phyloP scores from a whole-genome alignment of 92 coral and sea anemone genomes.

The Pocillopora meandrina region DNA sequence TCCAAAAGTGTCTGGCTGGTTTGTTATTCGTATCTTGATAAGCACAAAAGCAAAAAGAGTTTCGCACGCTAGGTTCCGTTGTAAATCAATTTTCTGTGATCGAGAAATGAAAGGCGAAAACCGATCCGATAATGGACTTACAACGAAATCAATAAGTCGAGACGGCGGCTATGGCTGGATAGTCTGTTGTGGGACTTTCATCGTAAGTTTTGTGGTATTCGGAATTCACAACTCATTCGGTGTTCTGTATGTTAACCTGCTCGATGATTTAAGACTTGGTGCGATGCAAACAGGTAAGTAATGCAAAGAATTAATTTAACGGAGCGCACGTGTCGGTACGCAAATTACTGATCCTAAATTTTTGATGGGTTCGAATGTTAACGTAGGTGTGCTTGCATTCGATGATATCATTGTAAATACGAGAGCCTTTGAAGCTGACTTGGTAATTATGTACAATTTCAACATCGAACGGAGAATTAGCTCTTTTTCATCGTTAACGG shows the following conservation, averaged over 20 bases:
- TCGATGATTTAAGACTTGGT: slow-evolving; percentile 77
- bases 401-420: too few relatives aligned
- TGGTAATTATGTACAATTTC: too few relatives aligned
- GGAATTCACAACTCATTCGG: slow-evolving; percentile 98
- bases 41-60: too few relatives aligned
- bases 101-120: not conserved
- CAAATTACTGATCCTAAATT: not conserved
- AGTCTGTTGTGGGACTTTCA: slow-evolving; percentile 87
- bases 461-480: too few relatives aligned
- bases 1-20: too few relatives aligned
- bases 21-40: too few relatives aligned
- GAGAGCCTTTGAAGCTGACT: too few relatives aligned
- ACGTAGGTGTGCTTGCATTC: too few relatives aligned
- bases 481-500: too few relatives aligned
- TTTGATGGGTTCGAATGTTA: too few relatives aligned
- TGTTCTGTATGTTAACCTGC: slow-evolving; percentile 83
- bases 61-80: not conserved
- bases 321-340: not conserved
- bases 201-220: slow-evolving; percentile 93
- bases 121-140: not conserved
- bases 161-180: slow-evolving; percentile 99
- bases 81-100: not conserved
- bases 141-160: slow-evolving; percentile 12
- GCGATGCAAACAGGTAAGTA: slow-evolving; percentile 87
- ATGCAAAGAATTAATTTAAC: too few relatives aligned